Evolutionary conservation across 2,797 vertebrate genomes (phyloP).

Genomic region (Pseudochirops cupreus): DNA sequence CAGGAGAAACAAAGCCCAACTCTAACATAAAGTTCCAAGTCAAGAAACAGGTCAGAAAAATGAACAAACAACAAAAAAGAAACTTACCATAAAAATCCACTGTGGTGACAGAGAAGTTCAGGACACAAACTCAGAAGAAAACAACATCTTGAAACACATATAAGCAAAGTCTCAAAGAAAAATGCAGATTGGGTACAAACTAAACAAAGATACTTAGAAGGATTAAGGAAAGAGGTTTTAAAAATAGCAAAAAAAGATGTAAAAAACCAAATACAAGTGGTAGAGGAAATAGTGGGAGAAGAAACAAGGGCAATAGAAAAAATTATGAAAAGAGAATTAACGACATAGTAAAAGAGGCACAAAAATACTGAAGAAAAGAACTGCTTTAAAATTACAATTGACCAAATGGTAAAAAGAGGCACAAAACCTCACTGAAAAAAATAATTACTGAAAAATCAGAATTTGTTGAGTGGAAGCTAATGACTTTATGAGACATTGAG

Average conservation of each 20-base stretch:
- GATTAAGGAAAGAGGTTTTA: neutral
- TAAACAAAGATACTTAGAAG: neutral
- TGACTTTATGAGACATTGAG: neutral
- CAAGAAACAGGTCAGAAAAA: neutral
- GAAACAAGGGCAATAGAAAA: neutral
- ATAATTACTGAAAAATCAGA: neutral
- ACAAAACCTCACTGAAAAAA: neutral
- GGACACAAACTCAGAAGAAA: neutral
- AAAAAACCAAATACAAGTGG: neutral
- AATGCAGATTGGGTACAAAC: neutral
- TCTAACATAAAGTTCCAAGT: neutral
- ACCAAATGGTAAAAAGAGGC: neutral
- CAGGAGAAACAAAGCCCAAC: neutral
- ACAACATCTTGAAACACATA: neutral
- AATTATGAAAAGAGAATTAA: neutral
- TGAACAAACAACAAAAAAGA: neutral
- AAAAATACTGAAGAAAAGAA: neutral
- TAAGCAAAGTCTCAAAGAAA: neutral
- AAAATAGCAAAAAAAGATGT: neutral
- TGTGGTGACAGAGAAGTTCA: neutral
- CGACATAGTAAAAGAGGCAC: neutral
- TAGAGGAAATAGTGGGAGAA: neutral
- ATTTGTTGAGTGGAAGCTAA: neutral
- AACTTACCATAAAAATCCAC: neutral
- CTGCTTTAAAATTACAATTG: neutral